Evolutionary conservation across 2,888 invertebrate genomes (phyloP), one percentile per base, ranked within the genome.

Genomic region (Ernsta delagoae): DNA sequence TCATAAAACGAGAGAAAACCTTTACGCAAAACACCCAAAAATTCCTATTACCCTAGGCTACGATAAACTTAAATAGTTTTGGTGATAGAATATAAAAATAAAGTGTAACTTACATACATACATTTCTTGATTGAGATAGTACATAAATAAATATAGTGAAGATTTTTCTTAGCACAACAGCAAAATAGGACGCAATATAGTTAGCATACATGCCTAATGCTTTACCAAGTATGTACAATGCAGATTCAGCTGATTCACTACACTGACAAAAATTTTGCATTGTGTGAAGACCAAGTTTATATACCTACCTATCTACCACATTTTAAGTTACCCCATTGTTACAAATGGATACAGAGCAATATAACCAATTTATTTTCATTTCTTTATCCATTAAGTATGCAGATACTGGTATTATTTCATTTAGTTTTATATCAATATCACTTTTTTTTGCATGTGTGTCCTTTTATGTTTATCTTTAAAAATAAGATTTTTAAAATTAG

Each of bases 81-180:
- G 36, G 5, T 36, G 3, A 36, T 5, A 4, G 5, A 41, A 5
- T 43, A 43, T 11, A 9, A 3, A 43, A 11, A 43, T 43, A n/a
- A n/a, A 45, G 11, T 45, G 11, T n/a, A 45, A n/a, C 45, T 45
- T n/a, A n/a, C n/a, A n/a, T 45, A n/a, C n/a, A n/a, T 0, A 45
- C 45, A 45, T n/a, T 45, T 45, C 24, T 24, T 24, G 24, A 24
- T 24, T n/a, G n/a, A n/a, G n/a, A n/a, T n/a, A n/a, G n/a, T n/a
- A n/a, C n/a, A n/a, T n/a, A n/a, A n/a, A n/a, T n/a, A n/a, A n/a
- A n/a, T n/a, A n/a, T n/a, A n/a, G n/a, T n/a, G n/a, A 50, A 63
- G 63, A 69, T 69, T 69, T 63, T 69, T 69, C 69, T 69, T 69
- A 59, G 69, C 39, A 39, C 39, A n/a, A 63, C 68, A 56, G 68